phyloP scores from a whole-genome alignment of 2,113 vertebrate species.

The Eurystomus gularis region DNA sequence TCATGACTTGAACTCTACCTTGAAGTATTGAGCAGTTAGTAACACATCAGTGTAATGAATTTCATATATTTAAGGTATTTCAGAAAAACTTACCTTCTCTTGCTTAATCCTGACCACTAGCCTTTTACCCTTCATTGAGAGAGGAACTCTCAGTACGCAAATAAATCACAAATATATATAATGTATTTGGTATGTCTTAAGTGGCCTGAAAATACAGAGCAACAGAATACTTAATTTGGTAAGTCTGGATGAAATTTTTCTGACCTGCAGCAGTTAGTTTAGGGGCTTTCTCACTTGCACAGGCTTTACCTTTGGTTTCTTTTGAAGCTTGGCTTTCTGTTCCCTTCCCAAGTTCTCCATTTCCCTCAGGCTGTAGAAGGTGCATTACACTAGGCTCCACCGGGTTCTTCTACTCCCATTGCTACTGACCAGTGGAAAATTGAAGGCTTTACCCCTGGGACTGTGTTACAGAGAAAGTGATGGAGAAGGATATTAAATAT shows the following conservation, averaged over 20 bases:
- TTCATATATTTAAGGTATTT: neutral
- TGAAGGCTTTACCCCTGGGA: neutral
- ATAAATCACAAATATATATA: neutral
- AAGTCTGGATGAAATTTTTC: neutral
- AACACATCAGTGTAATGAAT: neutral
- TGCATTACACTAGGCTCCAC: neutral
- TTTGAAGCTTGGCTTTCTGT: neutral
- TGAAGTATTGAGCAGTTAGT: neutral
- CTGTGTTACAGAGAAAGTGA: neutral
- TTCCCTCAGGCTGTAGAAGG: neutral
- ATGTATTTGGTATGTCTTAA: neutral
- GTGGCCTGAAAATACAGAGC: neutral
- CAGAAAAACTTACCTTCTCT: neutral
- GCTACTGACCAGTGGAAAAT: neutral
- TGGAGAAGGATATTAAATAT: fast-evolving
- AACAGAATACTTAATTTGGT: neutral
- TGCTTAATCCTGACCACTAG: neutral
- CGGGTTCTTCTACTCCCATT: fast-evolving
- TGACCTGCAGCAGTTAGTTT: neutral
- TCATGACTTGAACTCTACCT: neutral
- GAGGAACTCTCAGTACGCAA: neutral
- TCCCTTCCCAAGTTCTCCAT: neutral
- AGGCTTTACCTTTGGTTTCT: neutral
- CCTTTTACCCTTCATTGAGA: neutral
- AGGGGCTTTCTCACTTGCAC: neutral